Evolutionary conservation across 2,797 vertebrate species (phyloP), one percentile per base, ranked within the genome.

Genomic region (Chaetodon trifasciatus): DNA sequence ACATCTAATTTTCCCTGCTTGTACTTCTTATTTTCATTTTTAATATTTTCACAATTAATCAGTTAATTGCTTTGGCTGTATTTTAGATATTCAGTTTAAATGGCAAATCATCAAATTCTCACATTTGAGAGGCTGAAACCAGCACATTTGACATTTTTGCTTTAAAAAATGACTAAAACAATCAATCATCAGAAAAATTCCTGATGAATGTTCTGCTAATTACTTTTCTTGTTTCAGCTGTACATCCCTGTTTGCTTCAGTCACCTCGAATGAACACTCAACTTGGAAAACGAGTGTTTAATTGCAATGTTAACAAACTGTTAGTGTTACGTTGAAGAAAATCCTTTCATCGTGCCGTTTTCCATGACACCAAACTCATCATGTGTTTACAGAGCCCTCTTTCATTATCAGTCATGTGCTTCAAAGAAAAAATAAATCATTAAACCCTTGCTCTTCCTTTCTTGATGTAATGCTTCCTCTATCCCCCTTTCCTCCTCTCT

Each of bases 341-440:
- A 70, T 53, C 21, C 24, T 66, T 63, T 65, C 66, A 86, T 53
- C 21, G 3, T 52, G 21, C 39, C 67, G 8, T 39, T 73, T 19
- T 83, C 42, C 67, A 65, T 74, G 64, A 67, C 76, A 47, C 63
- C 74, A 76, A 80, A 82, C 77, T 75, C 66, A 84, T 84, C 88
- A 90, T 83, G 83, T 85, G 85, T 90, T 86, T 49, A 77, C 52
- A 90, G 71, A 88, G 72, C 19, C 9, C 49, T 81, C 79, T 68
- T 88, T 93, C 81, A 90, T 88, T 40, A 88, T 76, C 79, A 32
- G 82, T 90, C 86, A 90, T 74, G 82, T 6, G 71, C 74, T 81
- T 60, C 9, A 68, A 69, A 47, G 42, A 60, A 70, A 67, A 64
- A 70, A 49, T 64, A 49, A 72, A 13, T 23, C n/a, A 63, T 21